These are phyloP conservation scores for Parnassius smintheus DNA, from an alignment of 2,888 invertebrate species.

Conservation along the genomic window DNA sequence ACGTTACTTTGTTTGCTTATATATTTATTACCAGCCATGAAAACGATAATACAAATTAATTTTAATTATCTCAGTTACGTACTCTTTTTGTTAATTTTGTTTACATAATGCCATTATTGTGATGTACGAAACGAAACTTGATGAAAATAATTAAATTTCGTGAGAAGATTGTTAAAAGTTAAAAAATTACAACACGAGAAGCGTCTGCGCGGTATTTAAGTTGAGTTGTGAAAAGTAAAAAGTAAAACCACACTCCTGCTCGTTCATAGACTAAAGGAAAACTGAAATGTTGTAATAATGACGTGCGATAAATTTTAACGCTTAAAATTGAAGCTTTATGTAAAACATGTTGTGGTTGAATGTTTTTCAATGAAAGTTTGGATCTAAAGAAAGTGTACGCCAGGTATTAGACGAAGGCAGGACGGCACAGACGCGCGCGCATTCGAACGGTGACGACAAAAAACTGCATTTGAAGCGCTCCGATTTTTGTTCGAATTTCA, in stretches of 20 bases:
- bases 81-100: constrained; percentile 21
- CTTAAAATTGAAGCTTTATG: constrained; percentile 21
- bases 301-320: constrained; percentile 12
- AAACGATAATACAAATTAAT: constrained; percentile 32
- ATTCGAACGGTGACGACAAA: constrained; percentile 47
- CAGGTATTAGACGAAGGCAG: constrained; percentile 31
- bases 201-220: neutral
- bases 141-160: constrained; percentile 19
- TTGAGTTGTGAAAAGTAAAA: neutral
- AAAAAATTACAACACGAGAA: neutral
- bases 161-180: constrained; percentile 10
- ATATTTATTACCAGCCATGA: constrained; percentile 30
- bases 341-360: constrained; percentile 38
- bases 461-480: constrained; percentile 31
- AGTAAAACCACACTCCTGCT: neutral
- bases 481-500: constrained; percentile 16
- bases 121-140: constrained; percentile 19
- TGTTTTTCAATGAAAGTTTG: constrained; percentile 52
- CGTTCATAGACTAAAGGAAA: neutral
- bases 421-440: constrained; percentile 51
- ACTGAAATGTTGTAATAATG: constrained; percentile 9
- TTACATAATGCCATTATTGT: constrained; percentile 28
- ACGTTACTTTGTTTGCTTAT: constrained; percentile 20
- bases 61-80: constrained; percentile 34
- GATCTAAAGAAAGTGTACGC: constrained; percentile 57